These are phyloP conservation scores for Heterotis niloticus DNA, from an alignment of 2,113 vertebrate species.

Conservation along the genomic window DNA sequence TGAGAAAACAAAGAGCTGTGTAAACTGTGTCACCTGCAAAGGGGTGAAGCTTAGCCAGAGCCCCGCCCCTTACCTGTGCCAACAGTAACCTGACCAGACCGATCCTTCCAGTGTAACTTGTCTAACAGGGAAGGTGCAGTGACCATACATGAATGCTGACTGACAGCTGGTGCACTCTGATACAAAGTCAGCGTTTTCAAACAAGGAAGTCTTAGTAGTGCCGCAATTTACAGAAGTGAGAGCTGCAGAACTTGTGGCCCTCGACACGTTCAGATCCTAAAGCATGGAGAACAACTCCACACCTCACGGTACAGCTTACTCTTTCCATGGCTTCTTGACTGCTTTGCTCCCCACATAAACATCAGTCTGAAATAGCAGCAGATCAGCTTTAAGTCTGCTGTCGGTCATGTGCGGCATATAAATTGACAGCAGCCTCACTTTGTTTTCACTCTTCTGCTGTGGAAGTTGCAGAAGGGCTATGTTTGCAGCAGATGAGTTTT, in stretches of 20 bases:
- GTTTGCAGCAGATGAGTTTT: no score
- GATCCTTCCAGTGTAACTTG: background rate
- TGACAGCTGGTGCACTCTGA: background rate
- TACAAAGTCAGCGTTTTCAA: background rate
- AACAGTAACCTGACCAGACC: slow-evolving; percentile 14
- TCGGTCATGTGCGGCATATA: no score
- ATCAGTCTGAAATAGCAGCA: background rate
- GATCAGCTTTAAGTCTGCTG: no score
- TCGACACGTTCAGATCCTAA: background rate
- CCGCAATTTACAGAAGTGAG: slow-evolving; percentile 1
- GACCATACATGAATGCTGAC: background rate
- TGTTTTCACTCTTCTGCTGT: no score
- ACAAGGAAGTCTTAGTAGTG: slow-evolving; percentile 9
- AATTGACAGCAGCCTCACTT: no score
- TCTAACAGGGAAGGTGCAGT: background rate
- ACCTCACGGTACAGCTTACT: background rate
- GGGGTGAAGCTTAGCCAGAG: slow-evolving; percentile 8
- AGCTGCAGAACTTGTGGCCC: background rate
- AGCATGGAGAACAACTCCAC: background rate
- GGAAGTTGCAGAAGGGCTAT: no score
- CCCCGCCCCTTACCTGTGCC: slow-evolving; percentile 35
- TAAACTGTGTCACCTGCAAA: slow-evolving; percentile 63
- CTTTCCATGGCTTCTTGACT: background rate
- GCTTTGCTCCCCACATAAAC: background rate
- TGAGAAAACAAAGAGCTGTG: slow-evolving; percentile 60